Conservation (phyloP, 2,797 vertebrate genomes). For the Salarias fasciatus region DNA sequence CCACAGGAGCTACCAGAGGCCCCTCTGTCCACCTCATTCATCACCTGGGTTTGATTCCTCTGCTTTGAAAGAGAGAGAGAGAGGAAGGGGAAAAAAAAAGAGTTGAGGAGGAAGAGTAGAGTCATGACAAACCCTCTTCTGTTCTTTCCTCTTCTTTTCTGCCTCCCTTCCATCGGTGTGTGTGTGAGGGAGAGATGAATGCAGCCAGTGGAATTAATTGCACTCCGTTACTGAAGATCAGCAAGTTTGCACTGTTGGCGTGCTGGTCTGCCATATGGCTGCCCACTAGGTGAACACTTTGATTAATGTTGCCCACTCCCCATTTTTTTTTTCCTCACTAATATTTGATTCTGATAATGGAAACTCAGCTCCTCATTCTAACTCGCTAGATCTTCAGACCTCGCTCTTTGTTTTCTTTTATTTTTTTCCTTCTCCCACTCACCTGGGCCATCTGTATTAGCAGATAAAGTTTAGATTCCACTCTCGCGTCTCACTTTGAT, state of each 20-base stretch:
- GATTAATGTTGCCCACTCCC: constrained; percentile 99
- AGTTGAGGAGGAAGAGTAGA: constrained; percentile 75
- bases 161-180: constrained; percentile 66
- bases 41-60: constrained; percentile 95
- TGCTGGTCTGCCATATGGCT: constrained; percentile 99
- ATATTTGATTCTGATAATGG: constrained; percentile 96
- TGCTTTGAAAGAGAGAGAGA: constrained; percentile 61
- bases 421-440: constrained; percentile 9
- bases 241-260: constrained; percentile 99
- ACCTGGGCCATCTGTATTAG: constrained; percentile 46
- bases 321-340: constrained; percentile 78
- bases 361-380: constrained; percentile 68
- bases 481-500: constrained; percentile 1
- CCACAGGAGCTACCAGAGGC: constrained; percentile 92
- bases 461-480: constrained; percentile 30
- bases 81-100: constrained; percentile 39
- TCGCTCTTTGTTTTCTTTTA: constrained; percentile 32
- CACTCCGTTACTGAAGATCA: constrained; percentile 99
- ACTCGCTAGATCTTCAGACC: constrained; percentile 41
- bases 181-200: constrained; percentile 97
- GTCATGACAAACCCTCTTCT: constrained; percentile 89
- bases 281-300: constrained; percentile 99
- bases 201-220: constrained; percentile 99
- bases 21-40: constrained; percentile 95
- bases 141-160: constrained; percentile 79